These are phyloP conservation scores for Macropis europaea DNA, from an alignment of 2,888 invertebrate species.

Conservation along the genomic window DNA sequence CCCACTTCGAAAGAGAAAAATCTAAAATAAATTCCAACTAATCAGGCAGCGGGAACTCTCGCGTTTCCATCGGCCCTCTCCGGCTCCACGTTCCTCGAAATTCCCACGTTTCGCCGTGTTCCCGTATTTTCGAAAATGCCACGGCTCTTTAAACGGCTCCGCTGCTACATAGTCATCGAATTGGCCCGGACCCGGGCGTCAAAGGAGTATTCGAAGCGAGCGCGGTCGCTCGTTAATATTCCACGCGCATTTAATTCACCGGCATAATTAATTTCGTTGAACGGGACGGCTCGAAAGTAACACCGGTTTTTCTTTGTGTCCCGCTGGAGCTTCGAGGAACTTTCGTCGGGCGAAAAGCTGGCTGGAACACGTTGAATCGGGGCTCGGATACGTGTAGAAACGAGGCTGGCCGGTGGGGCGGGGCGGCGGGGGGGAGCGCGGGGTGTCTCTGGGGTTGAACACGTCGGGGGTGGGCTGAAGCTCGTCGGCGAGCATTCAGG, in stretches of 20 bases:
- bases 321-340: conserved; percentile 3
- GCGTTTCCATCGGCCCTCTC: too few species aligned
- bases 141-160: too few species aligned
- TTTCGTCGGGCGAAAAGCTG: conserved; percentile 10
- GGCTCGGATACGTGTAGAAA: conserved; percentile 45
- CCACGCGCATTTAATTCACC: conserved; percentile 25
- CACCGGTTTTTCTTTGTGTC: conserved; percentile 27
- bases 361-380: conserved; percentile 40
- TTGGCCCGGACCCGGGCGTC: too few species aligned
- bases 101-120: too few species aligned
- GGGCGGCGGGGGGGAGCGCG: not conserved
- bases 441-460: not conserved
- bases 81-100: too few species aligned
- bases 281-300: conserved; percentile 6
- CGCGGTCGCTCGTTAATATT: conserved; percentile 27
- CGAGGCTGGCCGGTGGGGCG: not conserved
- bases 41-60: too few species aligned
- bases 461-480: not conserved
- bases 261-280: conserved; percentile 48
- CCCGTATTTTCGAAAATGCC: too few species aligned
- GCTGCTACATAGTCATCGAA: too few species aligned
- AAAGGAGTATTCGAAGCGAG: not conserved
- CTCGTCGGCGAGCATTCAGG: conserved; percentile 57
- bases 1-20: too few species aligned
- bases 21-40: too few species aligned